These are phyloP conservation scores for Phenacoccus solenopsis DNA, from an alignment of 1,140 invertebrate species.

Conservation along the genomic window DNA sequence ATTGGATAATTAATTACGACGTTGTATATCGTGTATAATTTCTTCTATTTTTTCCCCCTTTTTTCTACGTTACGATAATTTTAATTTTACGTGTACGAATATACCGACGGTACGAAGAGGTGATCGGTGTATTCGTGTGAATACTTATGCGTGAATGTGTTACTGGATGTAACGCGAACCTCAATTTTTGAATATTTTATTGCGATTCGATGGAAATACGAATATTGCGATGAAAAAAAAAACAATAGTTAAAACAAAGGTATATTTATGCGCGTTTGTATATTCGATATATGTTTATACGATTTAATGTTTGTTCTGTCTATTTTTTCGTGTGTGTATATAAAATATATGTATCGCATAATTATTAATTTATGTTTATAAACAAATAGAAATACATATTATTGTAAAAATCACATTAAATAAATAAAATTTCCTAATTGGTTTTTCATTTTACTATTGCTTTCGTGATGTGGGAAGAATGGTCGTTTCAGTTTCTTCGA, in stretches of 20 bases:
- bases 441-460: no score
- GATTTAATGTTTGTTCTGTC: neutral
- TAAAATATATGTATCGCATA: constrained; percentile 11
- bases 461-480: no score
- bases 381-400: constrained; percentile 14
- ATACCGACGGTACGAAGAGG: neutral
- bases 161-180: no score
- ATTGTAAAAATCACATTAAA: constrained; percentile 17
- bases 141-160: neutral
- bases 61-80: neutral
- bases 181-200: neutral
- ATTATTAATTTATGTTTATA: constrained; percentile 14
- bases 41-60: neutral
- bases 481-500: no score
- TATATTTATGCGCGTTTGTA: no score
- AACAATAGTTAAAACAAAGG: no score
- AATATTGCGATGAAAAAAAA: neutral
- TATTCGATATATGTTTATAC: constrained; percentile 13
- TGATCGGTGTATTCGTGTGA: neutral
- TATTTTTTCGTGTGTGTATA: constrained; percentile 6
- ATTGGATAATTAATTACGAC: neutral
- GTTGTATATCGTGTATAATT: constrained; percentile 11
- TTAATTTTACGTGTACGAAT: neutral
- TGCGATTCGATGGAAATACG: neutral
- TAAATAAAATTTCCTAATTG: constrained; percentile 11